phyloP scores from a whole-genome alignment of 2,113 vertebrate species.

The Plecotus auritus region DNA sequence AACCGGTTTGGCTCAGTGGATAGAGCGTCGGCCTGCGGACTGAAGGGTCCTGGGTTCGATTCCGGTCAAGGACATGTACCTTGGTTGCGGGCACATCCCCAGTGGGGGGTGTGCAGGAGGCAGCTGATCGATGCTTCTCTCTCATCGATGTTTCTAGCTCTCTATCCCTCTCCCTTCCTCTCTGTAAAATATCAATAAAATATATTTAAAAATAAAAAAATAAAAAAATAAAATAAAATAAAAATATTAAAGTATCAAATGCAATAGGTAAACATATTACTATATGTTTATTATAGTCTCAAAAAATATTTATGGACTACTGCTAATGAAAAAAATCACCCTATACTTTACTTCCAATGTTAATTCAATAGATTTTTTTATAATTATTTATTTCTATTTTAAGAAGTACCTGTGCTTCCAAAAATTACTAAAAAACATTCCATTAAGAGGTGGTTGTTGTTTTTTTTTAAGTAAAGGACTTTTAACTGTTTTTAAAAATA shows the following conservation, averaged over 20 bases:
- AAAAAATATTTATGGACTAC: background rate
- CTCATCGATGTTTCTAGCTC: no score
- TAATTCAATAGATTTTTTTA: conserved; percentile 1
- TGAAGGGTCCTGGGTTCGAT: no score
- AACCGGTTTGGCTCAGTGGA: no score
- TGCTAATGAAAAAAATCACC: conserved; percentile 24
- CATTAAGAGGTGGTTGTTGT: background rate
- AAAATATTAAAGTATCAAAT: conserved; percentile 32
- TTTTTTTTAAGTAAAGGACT: background rate
- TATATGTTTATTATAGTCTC: background rate
- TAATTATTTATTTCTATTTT: conserved; percentile 27
- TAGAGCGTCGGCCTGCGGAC: no score
- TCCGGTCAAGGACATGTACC: no score
- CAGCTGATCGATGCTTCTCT: no score
- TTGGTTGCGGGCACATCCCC: no score
- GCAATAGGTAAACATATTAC: background rate
- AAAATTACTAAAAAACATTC: background rate
- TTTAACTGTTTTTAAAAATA: conserved; percentile 30
- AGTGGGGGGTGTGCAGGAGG: no score
- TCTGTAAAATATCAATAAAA: no score
- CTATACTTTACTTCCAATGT: background rate
- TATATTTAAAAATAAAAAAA: no score
- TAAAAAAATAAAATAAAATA: background rate
- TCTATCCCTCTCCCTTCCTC: no score
- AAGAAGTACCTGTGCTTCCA: background rate